Evolutionary conservation across 2,797 vertebrate genomes (phyloP).

Genomic region (Manis pentadactyla): DNA sequence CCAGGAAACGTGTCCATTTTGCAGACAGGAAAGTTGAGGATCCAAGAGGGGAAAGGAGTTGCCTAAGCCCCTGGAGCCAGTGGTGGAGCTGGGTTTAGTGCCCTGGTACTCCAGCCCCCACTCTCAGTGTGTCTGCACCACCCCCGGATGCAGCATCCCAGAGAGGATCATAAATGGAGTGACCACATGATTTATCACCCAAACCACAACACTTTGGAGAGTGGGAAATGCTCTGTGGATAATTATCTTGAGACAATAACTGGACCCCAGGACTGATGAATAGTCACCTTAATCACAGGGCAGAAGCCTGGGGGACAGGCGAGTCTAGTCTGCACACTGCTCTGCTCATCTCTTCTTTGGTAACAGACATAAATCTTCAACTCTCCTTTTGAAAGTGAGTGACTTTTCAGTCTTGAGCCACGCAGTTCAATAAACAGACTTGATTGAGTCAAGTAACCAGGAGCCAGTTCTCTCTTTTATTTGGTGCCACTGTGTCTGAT

Average conservation of each 20-base stretch:
- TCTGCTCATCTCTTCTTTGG: background rate
- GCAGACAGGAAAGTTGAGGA: background rate
- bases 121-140: background rate
- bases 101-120: background rate
- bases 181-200: background rate
- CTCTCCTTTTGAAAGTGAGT: background rate
- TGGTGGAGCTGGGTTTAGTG: background rate
- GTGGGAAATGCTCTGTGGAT: background rate
- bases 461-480: background rate
- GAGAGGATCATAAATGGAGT: too few species aligned
- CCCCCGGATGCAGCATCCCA: too few species aligned
- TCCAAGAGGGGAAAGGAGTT: background rate
- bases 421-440: background rate
- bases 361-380: background rate
- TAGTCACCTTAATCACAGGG: background rate
- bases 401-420: background rate
- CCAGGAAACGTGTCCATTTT: background rate
- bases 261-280: background rate
- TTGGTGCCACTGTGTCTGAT: background rate
- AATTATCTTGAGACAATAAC: background rate
- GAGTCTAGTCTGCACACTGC: too few species aligned
- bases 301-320: background rate
- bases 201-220: background rate
- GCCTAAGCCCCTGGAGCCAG: background rate
- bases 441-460: background rate